phyloP scores from a whole-genome alignment of 2,888 invertebrate species.

The Mesochorus sp. region DNA sequence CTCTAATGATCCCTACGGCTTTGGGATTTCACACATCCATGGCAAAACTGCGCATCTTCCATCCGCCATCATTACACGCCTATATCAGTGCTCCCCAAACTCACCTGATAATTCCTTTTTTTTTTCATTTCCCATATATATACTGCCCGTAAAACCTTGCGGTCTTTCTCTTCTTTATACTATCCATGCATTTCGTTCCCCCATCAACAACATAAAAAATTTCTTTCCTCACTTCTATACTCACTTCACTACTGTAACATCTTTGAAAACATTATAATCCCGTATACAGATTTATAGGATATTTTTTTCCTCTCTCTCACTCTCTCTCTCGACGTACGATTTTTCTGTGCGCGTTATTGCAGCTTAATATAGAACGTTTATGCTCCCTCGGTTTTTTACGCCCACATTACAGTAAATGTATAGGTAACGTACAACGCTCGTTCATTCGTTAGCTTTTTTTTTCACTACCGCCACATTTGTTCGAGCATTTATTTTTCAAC shows the following conservation, averaged over 20 bases:
- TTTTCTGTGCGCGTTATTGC: conserved; percentile 1
- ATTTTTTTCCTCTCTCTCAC: no score
- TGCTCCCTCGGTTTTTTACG: background rate
- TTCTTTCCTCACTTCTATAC: background rate
- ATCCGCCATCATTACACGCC: conserved; percentile 52
- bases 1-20: conserved; percentile 65
- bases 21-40: conserved; percentile 64
- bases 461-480: conserved; percentile 6
- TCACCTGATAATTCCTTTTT: conserved; percentile 57
- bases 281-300: conserved; percentile 9
- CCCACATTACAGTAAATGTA: background rate
- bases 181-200: background rate
- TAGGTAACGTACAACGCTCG: background rate
- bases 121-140: conserved; percentile 16
- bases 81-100: conserved; percentile 19
- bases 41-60: conserved; percentile 19
- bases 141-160: background rate
- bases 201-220: background rate
- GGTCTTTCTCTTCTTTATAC: background rate
- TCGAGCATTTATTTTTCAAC: background rate
- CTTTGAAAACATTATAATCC: background rate
- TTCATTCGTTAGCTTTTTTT: conserved; percentile 21
- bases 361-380: background rate
- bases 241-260: background rate
- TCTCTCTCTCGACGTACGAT: background rate